Conservation (phyloP, 2,888 invertebrate genomes). For the Clitarchus hookeri region DNA sequence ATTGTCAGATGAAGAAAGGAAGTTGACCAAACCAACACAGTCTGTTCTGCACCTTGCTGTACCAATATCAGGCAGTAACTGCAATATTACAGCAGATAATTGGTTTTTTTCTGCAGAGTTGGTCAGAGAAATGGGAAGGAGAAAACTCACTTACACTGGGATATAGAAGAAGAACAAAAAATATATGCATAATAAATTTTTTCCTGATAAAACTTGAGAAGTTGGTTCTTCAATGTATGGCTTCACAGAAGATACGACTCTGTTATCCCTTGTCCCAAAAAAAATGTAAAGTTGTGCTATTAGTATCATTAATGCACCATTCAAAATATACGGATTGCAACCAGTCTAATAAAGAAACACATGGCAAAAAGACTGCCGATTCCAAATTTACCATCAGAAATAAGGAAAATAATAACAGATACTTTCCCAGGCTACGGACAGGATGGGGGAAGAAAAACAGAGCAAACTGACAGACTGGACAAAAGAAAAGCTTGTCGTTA, state of each 20-base stretch:
- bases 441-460: too few species aligned
- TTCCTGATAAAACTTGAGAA: too few species aligned
- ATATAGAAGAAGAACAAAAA: neutral
- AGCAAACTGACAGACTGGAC: too few species aligned
- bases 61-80: neutral
- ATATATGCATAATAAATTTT: neutral
- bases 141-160: neutral
- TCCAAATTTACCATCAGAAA: too few species aligned
- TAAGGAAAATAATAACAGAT: too few species aligned
- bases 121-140: neutral
- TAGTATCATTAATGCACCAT: neutral
- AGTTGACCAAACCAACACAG: slow-evolving; percentile 10
- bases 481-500: too few species aligned
- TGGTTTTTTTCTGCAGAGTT: neutral
- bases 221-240: too few species aligned
- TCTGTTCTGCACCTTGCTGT: neutral
- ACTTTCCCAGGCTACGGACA: too few species aligned
- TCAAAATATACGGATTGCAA: neutral
- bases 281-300: neutral
- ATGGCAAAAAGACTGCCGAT: too few species aligned
- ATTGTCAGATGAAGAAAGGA: neutral
- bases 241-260: too few species aligned
- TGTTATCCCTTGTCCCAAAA: neutral
- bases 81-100: neutral
- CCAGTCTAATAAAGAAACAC: too few species aligned